phyloP scores from a whole-genome alignment of 2,113 vertebrate species.

The Machaerirhynchus nigripectus region DNA sequence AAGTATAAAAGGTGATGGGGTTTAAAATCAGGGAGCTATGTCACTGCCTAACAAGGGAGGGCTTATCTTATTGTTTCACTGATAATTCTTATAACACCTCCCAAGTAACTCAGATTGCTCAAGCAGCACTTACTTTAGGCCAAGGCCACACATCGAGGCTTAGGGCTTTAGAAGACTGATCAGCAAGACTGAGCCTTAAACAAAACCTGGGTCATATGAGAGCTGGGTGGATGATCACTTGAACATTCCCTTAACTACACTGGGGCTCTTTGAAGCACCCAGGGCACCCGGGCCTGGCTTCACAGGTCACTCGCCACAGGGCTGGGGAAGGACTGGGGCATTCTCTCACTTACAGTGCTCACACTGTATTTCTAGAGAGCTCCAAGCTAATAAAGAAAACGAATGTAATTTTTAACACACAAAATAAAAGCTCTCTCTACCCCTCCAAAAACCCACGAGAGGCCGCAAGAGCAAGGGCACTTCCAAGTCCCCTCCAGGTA shows the following conservation, averaged over 20 bases:
- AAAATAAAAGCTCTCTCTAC: neutral
- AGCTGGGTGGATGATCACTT: slow-evolving; percentile 11
- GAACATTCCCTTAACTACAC: neutral
- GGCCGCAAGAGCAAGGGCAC: neutral
- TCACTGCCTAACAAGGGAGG: slow-evolving; percentile 67
- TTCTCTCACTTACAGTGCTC: neutral
- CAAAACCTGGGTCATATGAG: slow-evolving; percentile 72
- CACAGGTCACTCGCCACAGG: neutral
- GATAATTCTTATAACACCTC: slow-evolving; percentile 67
- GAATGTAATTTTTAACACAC: neutral
- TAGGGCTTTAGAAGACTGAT: slow-evolving; percentile 40
- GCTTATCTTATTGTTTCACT: slow-evolving; percentile 77
- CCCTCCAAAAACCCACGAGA: neutral
- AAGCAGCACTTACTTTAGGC: slow-evolving; percentile 76
- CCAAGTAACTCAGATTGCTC: slow-evolving; percentile 79
- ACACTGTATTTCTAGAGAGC: neutral
- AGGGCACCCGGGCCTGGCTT: neutral
- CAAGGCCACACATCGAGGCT: slow-evolving; percentile 80
- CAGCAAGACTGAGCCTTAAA: slow-evolving; percentile 55
- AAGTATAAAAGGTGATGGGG: slow-evolving; percentile 70
- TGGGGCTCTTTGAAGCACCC: slow-evolving; percentile 1
- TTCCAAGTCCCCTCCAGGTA: neutral
- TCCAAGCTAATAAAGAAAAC: neutral
- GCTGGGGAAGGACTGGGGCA: neutral
- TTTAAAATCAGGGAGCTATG: slow-evolving; percentile 71